Percentiles rank a stretch among this genome's conserved stretches.
These are phyloP conservation scores for Aldrovandia affinis DNA, from an alignment of 2,797 vertebrate species.

Conservation along the genomic window DNA sequence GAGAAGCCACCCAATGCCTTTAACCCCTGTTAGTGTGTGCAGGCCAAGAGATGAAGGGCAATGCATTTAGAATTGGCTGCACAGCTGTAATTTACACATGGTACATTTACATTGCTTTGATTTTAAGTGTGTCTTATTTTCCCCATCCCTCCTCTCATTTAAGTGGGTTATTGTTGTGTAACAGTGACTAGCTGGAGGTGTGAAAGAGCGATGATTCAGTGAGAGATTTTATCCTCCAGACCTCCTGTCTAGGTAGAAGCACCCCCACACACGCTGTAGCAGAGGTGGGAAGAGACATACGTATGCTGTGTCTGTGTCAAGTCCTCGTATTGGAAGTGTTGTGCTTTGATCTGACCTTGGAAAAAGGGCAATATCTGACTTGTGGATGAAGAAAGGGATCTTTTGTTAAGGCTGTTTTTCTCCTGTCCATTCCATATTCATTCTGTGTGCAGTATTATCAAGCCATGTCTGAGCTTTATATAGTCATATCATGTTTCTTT, in stretches of 20 bases:
- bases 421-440: not conserved
- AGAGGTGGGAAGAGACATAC: not conserved
- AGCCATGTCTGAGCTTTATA: not conserved
- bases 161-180: not conserved
- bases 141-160: not conserved
- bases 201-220: conserved; percentile 21
- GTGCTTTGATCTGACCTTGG: not conserved
- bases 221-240: not conserved
- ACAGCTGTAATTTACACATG: not conserved
- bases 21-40: not conserved
- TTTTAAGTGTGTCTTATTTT: not conserved
- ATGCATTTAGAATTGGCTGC: not conserved
- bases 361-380: not conserved
- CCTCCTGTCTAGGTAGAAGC: not conserved
- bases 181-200: conserved; percentile 19
- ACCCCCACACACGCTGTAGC: not conserved
- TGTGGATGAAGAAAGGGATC: not conserved
- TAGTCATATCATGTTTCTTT: not conserved
- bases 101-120: not conserved
- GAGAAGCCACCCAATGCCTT: not conserved
- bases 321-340: not conserved
- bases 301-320: not conserved
- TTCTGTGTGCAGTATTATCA: not conserved
- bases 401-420: not conserved
- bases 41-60: not conserved